Evolutionary conservation across 2,888 invertebrate species (phyloP), one percentile per base, ranked within the genome.

Genomic region (Poecilus cupreus): DNA sequence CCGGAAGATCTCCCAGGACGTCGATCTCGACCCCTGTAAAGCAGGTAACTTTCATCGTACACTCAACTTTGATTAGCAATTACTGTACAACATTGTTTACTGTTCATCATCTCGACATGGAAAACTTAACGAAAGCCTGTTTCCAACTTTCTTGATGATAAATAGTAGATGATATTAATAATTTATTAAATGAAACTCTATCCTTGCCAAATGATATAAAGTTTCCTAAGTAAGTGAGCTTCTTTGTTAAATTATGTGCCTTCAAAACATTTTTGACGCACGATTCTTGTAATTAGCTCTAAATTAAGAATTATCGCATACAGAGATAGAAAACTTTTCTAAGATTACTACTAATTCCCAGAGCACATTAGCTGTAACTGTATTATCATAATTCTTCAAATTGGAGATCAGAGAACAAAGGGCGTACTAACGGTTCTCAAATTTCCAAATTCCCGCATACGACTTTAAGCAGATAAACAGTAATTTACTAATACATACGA

Each of bases 1-100:
- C 60, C 91, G 91, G 82, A 93, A 93, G 87, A 92, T 93, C 82
- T 95, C 95, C 57, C 91, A 92, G 83, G 96, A 96, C 88, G 89
- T 95, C 83, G 95, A 96, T 87, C 90, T 95, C 91, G 96, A 96
- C 90, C 94, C 96, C 80, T 96, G 96, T 89, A 96, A 96, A 92
- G 94, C 96, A 88, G 94, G 96, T 96, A 90, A 43, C 3, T 11
- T 43, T 43, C 13, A 20, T 11, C 10, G n/a, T 46, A 46, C 8
- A 46, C 46, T 46, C 2, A 46, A 46, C 4, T 46, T 46, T 46
- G n/a, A 3, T 46, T 46, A 46, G 6, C n/a, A 46, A 46, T n/a
- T 46, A 46, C 3, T 46, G n/a, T 3, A 4, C 46, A 13, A 46
- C n/a, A 13, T 8, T 13, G 43, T 49, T 6, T 49, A 49, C 49